Evolutionary conservation across 1,140 invertebrate genomes (phyloP).

Genomic region (Polyergus mexicanus): DNA sequence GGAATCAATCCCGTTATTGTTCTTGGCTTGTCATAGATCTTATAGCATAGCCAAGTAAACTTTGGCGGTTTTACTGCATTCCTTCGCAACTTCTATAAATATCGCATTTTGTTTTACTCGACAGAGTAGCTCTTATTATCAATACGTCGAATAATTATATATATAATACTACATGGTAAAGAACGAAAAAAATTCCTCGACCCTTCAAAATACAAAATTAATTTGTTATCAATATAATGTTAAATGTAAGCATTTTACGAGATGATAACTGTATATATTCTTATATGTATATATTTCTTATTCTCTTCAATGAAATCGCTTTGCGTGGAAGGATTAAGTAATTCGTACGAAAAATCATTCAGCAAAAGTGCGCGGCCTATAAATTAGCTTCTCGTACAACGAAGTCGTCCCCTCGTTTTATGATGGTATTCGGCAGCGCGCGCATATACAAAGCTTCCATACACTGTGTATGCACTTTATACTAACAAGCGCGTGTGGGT

Average conservation of each 20-base stretch:
- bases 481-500: constrained; percentile 61
- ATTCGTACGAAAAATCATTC: constrained; percentile 16
- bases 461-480: constrained; percentile 39
- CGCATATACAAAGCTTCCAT: background rate
- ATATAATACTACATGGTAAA: no score
- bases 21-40: no score
- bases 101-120: background rate
- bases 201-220: no score
- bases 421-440: constrained; percentile 36
- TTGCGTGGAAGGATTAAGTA: background rate
- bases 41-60: background rate
- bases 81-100: background rate
- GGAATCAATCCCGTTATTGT: no score
- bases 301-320: background rate
- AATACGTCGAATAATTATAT: no score
- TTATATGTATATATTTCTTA: background rate
- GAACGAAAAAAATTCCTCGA: no score
- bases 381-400: constrained; percentile 35
- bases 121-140: no score
- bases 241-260: no score
- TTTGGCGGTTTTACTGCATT: constrained; percentile 1
- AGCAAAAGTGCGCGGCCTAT: constrained; percentile 6
- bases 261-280: no score
- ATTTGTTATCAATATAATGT: no score
- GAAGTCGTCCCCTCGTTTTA: background rate